Evolutionary conservation across 2,888 invertebrate species (phyloP), one percentile per base, ranked within the genome.

Genomic region (Drosophila helvetica): DNA sequence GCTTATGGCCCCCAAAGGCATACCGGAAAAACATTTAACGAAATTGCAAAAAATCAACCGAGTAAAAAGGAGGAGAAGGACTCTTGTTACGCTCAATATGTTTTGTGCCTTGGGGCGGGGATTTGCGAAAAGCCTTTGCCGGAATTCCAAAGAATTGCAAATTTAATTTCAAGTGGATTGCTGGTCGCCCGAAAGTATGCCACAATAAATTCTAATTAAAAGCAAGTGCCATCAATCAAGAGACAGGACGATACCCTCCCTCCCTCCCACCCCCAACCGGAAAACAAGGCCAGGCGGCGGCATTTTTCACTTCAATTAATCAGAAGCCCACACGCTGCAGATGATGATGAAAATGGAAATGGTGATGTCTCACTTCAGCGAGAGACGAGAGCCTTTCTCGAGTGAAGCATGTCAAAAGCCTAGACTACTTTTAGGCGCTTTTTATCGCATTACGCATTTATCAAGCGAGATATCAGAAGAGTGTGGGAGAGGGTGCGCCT

Each of bases 151-250:
- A 56, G 56, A 56, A 66, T 66, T 56, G 56, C 66, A 66, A 65
- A 56, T 65, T 65, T 66, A 55, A 74, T 79, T 77, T 63, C 43
- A 55, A 65, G 66, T 55, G 55, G 38, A 51, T 64, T 52, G 54
- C 17, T 17, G 22, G n/a, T 15, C 33, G 33, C 5, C 33, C 33
- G 42, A 65, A 66, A 68, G 77, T 79, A 68, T 71, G 77, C 79
- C 81, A 65, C 79, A 81, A 81, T 79, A 79, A 77, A 79, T 81
- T 79, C 77, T 81, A 79, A 79, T 79, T 81, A 79, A 77, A 81
- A 58, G 67, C 79, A 79, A 79, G 33, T 33, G 33, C 33, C 33
- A 33, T 33, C 33, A 15, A 33, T 33, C 33, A 30, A 9, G 30
- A 10, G 30, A 30, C 30, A 27, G n/a, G n/a, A n/a, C n/a, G n/a